phyloP scores from a whole-genome alignment of 1,140 invertebrate species.

The Oedothorax gibbosus region DNA sequence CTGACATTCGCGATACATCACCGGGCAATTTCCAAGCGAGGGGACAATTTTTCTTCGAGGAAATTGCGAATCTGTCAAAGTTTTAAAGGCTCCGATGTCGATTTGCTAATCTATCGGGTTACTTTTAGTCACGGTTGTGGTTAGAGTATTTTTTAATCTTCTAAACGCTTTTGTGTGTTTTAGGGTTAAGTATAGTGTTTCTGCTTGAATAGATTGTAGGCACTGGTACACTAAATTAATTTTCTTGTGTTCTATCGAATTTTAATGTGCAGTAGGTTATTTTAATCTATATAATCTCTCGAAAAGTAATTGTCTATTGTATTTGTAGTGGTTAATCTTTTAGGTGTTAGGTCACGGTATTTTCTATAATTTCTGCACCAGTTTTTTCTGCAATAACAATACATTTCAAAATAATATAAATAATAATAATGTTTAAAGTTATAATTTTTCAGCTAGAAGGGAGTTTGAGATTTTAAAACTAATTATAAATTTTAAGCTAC shows the following conservation, averaged over 20 bases:
- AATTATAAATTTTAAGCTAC: too few relatives aligned
- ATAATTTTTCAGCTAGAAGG: too few relatives aligned
- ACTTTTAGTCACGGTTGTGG: conserved; percentile 42
- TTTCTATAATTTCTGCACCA: too few relatives aligned
- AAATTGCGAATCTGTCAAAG: conserved; percentile 58
- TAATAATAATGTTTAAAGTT: too few relatives aligned
- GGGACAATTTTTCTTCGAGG: conserved; percentile 52
- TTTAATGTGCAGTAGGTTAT: not conserved
- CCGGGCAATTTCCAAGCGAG: conserved; percentile 39
- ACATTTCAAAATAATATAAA: too few relatives aligned
- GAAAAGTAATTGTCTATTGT: too few relatives aligned
- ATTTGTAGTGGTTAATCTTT: too few relatives aligned
- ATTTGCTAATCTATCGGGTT: conserved; percentile 50
- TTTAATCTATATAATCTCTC: too few relatives aligned
- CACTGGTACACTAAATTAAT: conserved; percentile 22
- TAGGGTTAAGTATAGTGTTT: conserved; percentile 34
- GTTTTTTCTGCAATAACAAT: too few relatives aligned
- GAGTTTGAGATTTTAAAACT: too few relatives aligned
- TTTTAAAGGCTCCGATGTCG: conserved; percentile 53
- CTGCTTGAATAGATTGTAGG: conserved; percentile 22
- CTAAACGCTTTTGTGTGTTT: conserved; percentile 50
- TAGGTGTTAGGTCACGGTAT: too few relatives aligned
- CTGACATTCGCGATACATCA: conserved; percentile 50
- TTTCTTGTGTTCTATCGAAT: conserved; percentile 15
- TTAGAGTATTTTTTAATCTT: conserved; percentile 51